Base-by-base conservation (phyloP, 2,113 vertebrate genomes). In the Natator depressus region DNA sequence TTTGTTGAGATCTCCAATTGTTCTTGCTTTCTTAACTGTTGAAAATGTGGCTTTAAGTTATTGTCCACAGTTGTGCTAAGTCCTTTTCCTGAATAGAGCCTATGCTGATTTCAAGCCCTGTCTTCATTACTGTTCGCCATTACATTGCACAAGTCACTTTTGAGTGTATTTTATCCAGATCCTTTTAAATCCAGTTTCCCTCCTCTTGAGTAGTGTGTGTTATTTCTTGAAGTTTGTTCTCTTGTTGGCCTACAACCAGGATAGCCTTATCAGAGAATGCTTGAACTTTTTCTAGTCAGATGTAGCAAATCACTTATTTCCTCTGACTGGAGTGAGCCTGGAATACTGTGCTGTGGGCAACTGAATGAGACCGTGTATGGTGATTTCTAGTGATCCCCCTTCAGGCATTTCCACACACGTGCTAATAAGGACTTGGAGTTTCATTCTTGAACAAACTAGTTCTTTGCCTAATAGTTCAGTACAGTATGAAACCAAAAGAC, bases 241-340 rank as follows among this genome's bases (percentile, higher is more conserved):
- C 0, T 51, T 2, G 6, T 24, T 1, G 0, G 24, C 2, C 0
- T 1, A 16, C 0, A 27, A 0, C 2, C 1, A 0, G 0, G 2
- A 11, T 1, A 35, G 29, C 31, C 31, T 65, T 65, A 20, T 3
- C 1, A 1, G 1, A n/a, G 0, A 0, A 0, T 20, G 25, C n/a
- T 5, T 6, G 46, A 17, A 0, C 31, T 6, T 5, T 20, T 54
- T 4, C 1, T 14, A 0, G 22, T 24, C 22, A 1, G 2, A 0
- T 10, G 50, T 1, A 5, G 29, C 78, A 4, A 78, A 29, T 8
- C 0, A 0, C 0, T 5, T 20, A 0, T 54, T 50, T 17, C 0
- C 2, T 29, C 80, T 10, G 27, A 10, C 12, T 0, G 2, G 25
- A 11, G 65, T 1, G 19, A 78, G 1, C 47, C 35, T 2, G 0